These are phyloP conservation scores for Vespertilio murinus DNA, from an alignment of 2,797 vertebrate genomes.

Conservation along the genomic window DNA sequence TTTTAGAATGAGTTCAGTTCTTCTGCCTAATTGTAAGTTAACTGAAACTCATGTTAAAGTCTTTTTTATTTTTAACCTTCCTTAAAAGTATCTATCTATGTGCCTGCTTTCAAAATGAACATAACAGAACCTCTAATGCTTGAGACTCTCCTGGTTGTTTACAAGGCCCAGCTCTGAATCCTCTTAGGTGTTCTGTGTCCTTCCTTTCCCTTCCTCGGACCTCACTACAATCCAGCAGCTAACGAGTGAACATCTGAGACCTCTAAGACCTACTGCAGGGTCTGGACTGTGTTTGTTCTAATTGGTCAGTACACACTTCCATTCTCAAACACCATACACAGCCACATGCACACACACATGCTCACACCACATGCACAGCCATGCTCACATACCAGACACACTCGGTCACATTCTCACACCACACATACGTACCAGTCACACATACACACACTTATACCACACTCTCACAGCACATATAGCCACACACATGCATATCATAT, in stretches of 20 bases:
- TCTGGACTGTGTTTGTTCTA: background rate
- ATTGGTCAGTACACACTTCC: background rate
- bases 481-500: background rate
- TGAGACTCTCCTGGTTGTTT: background rate
- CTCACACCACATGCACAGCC: background rate
- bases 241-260: background rate
- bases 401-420: background rate
- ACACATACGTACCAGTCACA: background rate
- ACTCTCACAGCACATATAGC: background rate
- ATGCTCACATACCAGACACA: background rate
- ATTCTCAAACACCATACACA: background rate
- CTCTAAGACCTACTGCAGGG: background rate
- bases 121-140: background rate
- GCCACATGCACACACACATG: background rate
- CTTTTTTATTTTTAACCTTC: slow-evolving; percentile 28
- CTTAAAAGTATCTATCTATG: background rate
- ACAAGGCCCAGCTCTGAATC: background rate
- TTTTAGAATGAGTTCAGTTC: background rate
- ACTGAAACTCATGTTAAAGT: background rate
- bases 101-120: slow-evolving; percentile 39
- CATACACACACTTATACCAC: background rate
- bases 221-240: background rate
- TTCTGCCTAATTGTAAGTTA: slow-evolving; percentile 17
- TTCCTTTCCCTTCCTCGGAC: background rate
- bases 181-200: background rate